Conservation (phyloP, 2,113 vertebrate species). For the Pyrgilauda ruficollis region DNA sequence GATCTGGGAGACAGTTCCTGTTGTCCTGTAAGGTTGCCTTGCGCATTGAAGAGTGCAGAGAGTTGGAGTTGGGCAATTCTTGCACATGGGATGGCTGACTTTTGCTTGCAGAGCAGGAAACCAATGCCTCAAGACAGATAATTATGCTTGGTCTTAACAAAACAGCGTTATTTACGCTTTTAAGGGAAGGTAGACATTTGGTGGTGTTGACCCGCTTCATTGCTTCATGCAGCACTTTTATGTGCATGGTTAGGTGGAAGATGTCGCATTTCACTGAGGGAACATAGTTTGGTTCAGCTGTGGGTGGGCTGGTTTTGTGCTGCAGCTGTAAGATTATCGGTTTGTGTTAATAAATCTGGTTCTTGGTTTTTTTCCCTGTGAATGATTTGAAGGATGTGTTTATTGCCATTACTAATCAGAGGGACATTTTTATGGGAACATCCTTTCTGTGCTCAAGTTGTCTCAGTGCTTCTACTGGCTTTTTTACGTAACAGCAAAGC, state of each 20-base stretch:
- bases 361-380: neutral
- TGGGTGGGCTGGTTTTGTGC: neutral
- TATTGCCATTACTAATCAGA: constrained; percentile 15
- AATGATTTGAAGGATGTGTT: neutral
- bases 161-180: neutral
- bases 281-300: neutral
- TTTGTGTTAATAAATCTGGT: neutral
- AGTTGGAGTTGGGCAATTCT: neutral
- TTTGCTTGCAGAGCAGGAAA: neutral
- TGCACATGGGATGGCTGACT: neutral
- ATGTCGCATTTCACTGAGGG: neutral
- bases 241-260: neutral
- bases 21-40: neutral
- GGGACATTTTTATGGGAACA: neutral
- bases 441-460: neutral
- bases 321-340: neutral
- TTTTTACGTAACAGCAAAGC: constrained; percentile 28
- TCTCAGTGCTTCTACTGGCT: neutral
- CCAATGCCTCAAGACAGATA: neutral
- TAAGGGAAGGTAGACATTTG: neutral
- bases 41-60: accelerated
- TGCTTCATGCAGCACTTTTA: neutral
- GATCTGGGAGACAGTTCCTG: accelerated
- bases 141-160: neutral
- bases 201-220: neutral